A percentile compares a stretch with the other conserved stretches of the same genome.
These are phyloP conservation scores for Zosterops hypoxanthus DNA, from an alignment of 2,113 vertebrate genomes.

Conservation along the genomic window DNA sequence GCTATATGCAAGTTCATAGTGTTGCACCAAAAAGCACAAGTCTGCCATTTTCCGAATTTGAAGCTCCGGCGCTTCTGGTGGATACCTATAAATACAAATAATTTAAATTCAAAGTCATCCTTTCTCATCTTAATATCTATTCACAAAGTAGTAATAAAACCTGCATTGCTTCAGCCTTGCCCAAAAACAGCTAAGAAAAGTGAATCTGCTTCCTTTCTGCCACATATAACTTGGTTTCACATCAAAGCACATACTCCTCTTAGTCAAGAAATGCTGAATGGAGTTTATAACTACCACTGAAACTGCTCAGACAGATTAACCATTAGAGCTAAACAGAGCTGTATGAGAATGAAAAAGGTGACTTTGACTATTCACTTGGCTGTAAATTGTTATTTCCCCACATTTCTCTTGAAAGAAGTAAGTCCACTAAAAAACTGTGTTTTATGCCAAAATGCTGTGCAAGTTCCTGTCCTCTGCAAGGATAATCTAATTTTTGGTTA, in stretches of 20 bases:
- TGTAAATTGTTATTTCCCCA: not conserved
- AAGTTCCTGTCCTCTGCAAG: not conserved
- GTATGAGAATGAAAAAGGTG: not conserved
- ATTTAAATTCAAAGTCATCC: constrained; percentile 14
- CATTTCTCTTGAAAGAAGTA: not conserved
- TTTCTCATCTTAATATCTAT: not conserved
- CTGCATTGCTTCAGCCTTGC: not conserved
- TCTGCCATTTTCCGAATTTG: constrained; percentile 99
- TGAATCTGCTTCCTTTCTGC: not conserved
- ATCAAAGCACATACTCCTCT: not conserved
- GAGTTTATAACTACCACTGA: not conserved
- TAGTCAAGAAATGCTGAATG: not conserved
- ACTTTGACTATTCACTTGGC: not conserved
- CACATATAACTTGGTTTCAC: not conserved
- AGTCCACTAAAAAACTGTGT: not conserved
- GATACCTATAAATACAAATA: constrained; percentile 84
- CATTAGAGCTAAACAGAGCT: not conserved
- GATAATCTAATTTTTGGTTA: not conserved
- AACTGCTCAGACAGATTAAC: not conserved
- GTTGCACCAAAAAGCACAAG: constrained; percentile 96
- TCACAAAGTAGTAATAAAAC: not conserved
- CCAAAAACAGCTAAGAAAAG: not conserved
- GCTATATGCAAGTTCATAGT: constrained; percentile 97
- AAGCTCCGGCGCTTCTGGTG: constrained; percentile 96
- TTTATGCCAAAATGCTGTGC: not conserved